Base-by-base conservation (phyloP, 1,140 invertebrate genomes). In the Drosophila sp. region DNA sequence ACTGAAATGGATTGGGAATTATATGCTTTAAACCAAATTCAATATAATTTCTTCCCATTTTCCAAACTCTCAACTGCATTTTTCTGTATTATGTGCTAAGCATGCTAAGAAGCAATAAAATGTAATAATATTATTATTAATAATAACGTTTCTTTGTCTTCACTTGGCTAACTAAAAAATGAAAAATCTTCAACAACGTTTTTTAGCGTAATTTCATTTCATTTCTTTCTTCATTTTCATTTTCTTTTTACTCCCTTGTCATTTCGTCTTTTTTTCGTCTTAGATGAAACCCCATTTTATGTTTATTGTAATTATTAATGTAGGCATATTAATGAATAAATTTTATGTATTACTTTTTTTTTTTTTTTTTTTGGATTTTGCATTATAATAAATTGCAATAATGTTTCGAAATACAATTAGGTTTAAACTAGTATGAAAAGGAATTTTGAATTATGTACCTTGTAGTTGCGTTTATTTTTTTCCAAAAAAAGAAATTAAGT, bases 261-360 rank as follows among this genome's bases (percentile, higher is more conserved):
- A n/a, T 16, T 67, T 27, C 21, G 21, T 46, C 38, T 40, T 32
- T 50, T 59, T 78, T 73, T 86, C 65, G 70, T 87, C 87, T 90
- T 82, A 75, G 79, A 82, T 90, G 87, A 90, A 90, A 90, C 87
- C 87, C 87, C 87, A 80, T 90, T 90, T 82, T 70, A 70, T 90
- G 73, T 90, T 86, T 81, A 83, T 86, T 86, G 76, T 89, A 79
- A 89, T 89, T 83, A 76, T 87, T 83, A 87, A 79, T 83, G 58
- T 58, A 74, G 50, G 56, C 58, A 63, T 70, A 71, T 75, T 75
- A 71, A 76, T 76, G 57, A 71, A 75, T 72, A 72, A 72, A 72
- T 11, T 66, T 64, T 62, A 38, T 62, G 59, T 53, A 29, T 18
- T 38, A 29, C 51, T 41, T 63, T 29, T 29, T 16, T 41, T 32